Base-by-base conservation (phyloP, 2,888 invertebrate species). In the Apamea anceps region DNA sequence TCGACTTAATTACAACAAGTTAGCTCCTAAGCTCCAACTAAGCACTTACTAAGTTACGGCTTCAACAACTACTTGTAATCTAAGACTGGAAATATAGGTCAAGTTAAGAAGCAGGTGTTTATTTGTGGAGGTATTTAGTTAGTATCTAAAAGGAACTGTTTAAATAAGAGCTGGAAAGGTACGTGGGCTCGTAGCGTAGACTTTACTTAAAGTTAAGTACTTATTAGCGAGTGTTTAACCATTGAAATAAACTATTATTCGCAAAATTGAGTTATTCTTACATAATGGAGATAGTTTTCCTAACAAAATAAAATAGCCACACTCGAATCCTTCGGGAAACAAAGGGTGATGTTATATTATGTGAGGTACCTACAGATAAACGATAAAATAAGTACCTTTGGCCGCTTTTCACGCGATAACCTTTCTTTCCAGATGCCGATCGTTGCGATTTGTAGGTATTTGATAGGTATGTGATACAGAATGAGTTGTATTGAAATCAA, bases 1-100 rank as follows among this genome's bases (percentile, higher is more conserved):
- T 79, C 65, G 48, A 68, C 76, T 84, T 84, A 78, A 84, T 84
- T 79, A 83, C 75, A 75, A 75, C 76, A 81, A 87, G 81, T 87
- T 81, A 74, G 57, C 54, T 68, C 67, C 81, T 74, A 65, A 75
- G 70, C 75, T 70, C 67, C 13, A 77, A 78, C 75, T 77, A 62
- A 82, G 66, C 60, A 79, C 75, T 75, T 45, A 57, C 13, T 66
- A 25, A 82, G 48, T 70, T 76, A 66, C 28, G 54, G 71, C 79
- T 80, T 79, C 62, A 71, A 18, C 63, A 76, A 60, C 60, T 71
- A 67, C 32, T n/a, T 75, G 54, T 28, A 72, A 28, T 70, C 60
- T 73, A 18, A 54, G 25, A 2, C 25, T 28, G 32, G 15, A 60
- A 70, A 15, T 70, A 65, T 65, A 65, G 48, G 57, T 37, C 65